phyloP scores from a whole-genome alignment of 2,888 invertebrate species.

The Autographa pulchrina region DNA sequence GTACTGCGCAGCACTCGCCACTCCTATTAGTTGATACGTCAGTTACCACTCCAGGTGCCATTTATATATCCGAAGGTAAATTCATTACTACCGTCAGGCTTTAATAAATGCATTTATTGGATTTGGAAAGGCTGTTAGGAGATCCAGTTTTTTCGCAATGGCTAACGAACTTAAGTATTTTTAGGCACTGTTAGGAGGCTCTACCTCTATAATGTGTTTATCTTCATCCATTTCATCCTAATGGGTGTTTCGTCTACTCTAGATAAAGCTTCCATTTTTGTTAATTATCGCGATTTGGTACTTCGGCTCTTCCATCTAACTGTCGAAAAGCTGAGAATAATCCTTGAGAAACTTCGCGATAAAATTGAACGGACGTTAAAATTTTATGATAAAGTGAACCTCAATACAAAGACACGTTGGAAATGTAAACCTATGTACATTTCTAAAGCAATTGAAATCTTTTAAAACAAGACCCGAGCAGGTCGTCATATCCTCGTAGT shows the following conservation, averaged over 20 bases:
- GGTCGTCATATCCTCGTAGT: background rate
- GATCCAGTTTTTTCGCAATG: no score
- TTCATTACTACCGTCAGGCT: no score
- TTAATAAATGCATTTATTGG: no score
- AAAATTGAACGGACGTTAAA: background rate
- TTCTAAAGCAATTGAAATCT: slow-evolving; percentile 4
- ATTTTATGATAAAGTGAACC: background rate
- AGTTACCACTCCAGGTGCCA: no score
- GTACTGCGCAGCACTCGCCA: no score
- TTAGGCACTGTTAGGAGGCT: background rate
- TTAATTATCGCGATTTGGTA: no score
- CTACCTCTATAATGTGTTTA: background rate
- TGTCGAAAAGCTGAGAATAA: background rate
- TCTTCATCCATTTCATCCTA: no score
- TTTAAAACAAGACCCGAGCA: background rate
- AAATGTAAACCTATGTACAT: slow-evolving; percentile 4
- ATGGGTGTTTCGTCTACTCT: no score
- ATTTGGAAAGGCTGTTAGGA: no score
- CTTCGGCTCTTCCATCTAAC: background rate
- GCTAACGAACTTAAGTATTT: background rate
- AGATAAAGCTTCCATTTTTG: no score
- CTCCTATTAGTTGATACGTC: no score
- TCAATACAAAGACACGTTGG: background rate
- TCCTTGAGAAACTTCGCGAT: background rate
- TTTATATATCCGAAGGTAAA: no score